These are phyloP conservation scores for Pseudorasbora parva DNA, from an alignment of 2,113 vertebrate species.

Conservation along the genomic window DNA sequence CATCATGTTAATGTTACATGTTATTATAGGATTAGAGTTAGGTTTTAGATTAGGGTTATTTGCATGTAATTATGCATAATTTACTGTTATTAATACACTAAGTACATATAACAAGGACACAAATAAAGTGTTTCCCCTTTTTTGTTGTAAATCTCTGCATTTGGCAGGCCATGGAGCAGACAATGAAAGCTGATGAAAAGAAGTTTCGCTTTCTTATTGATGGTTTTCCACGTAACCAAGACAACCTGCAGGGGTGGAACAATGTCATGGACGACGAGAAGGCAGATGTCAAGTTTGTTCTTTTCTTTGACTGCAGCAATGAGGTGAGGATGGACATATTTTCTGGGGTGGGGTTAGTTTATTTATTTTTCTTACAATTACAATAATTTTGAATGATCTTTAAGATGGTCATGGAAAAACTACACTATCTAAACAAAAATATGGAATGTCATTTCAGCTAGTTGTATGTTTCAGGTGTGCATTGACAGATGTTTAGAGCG, in stretches of 20 bases:
- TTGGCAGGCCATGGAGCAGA: conserved; percentile 79
- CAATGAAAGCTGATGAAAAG: conserved; percentile 84
- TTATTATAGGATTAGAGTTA: too few relatives aligned
- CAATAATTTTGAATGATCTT: background rate
- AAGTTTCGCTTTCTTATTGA: conserved; percentile 96
- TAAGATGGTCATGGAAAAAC: background rate
- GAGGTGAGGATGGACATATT: conserved; percentile 74
- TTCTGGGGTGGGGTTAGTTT: fast-evolving
- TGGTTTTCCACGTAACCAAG: conserved; percentile 95
- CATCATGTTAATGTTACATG: too few relatives aligned
- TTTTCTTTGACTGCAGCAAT: conserved; percentile 95
- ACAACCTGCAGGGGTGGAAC: conserved; percentile 95
- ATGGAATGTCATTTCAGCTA: background rate
- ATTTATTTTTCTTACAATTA: background rate
- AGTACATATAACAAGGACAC: too few relatives aligned
- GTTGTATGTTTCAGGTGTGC: conserved; percentile 80
- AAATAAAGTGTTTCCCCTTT: too few relatives aligned
- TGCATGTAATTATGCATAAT: too few relatives aligned
- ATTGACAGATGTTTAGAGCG: conserved; percentile 91
- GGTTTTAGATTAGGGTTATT: too few relatives aligned
- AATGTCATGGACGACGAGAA: conserved; percentile 88
- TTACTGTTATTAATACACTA: too few relatives aligned
- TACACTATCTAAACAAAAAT: too few relatives aligned
- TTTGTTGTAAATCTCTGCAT: background rate
- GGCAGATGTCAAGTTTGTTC: conserved; percentile 93